Base-by-base conservation (phyloP, 2,888 invertebrate genomes). In the Ennomos erosarius region DNA sequence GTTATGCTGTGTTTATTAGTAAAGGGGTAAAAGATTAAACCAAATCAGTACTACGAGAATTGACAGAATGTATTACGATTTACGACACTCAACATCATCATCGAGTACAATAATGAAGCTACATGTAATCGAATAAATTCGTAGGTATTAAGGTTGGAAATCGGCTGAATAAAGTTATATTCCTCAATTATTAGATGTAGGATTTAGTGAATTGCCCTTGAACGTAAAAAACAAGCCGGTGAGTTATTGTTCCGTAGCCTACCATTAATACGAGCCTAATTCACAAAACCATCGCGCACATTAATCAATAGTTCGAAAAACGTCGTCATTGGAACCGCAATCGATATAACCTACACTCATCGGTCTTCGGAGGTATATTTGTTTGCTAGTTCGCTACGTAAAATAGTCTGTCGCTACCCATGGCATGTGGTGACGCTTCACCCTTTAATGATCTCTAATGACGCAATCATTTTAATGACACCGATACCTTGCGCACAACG, bases 391-490 rank as follows among this genome's bases (percentile, higher is more conserved):
- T 58, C 46, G 58, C 38, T 58, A 40, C 50, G 60, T 64, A 65
- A 64, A 64, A 55, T 37, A 13, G 37, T 13, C 39, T 26, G 33
- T 37, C 10, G 33, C 33, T 66, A 48, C 54, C 56, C 40, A 58
- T 71, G 68, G 64, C 81, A 84, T 81, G 75, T 82, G 84, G 72
- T 64, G 71, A 70, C 60, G 64, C 68, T 64, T 69, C 67, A 79
- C 79, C 78, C 76, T 76, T 82, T 85, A 79, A 85, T 87, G 85
- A 86, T 83, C 79, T 75, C 82, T 86, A 85, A 84, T 84, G 77
- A 84, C 75, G 70, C 75, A 78, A 82, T 79, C 71, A 78, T 82
- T 79, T 78, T 79, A 80, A 81, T 80, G 78, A 78, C 73, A 67
- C 55, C 65, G 69, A 68, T 68, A 69, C 70, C 44, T 69, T 48